Conservation (phyloP, 2,797 vertebrate species). For the Sebastiscus albofasciatus region DNA sequence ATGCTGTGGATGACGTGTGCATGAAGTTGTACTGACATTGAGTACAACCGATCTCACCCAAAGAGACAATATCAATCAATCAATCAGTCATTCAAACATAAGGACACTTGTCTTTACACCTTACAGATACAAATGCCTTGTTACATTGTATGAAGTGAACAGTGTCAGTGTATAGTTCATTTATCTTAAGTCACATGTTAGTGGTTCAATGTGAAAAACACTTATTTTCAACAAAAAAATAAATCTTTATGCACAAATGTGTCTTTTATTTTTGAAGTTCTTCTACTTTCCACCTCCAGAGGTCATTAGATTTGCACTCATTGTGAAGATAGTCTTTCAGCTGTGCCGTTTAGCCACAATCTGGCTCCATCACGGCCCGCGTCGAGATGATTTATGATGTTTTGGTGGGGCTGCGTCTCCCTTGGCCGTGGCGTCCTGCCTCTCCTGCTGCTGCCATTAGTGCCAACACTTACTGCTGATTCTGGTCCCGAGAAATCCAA, state of each 20-base stretch:
- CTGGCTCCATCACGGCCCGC: conserved; percentile 12
- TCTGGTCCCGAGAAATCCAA: conserved; percentile 42
- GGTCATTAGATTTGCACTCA: conserved; percentile 11
- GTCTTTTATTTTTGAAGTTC: not conserved
- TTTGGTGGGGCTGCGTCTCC: conserved; percentile 34
- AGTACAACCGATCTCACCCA: conserved; percentile 73
- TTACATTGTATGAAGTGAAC: conserved; percentile 61
- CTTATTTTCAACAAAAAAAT: conserved; percentile 80
- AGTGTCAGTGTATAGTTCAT: conserved; percentile 71
- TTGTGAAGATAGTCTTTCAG: not conserved
- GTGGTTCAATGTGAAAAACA: conserved; percentile 72
- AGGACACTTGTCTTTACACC: conserved; percentile 56
- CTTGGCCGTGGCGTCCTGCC: conserved; percentile 9
- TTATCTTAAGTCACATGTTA: conserved; percentile 70
- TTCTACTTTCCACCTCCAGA: conserved; percentile 1
- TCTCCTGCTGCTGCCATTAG: conserved; percentile 28
- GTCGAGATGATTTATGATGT: conserved; percentile 57
- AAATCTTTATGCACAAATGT: conserved; percentile 79
- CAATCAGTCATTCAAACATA: conserved; percentile 35
- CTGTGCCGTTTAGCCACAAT: conserved; percentile 18
- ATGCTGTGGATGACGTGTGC: conserved; percentile 65
- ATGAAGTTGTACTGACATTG: conserved; percentile 60
- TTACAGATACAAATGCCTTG: conserved; percentile 74
- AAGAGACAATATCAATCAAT: conserved; percentile 57
- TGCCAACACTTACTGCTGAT: conserved; percentile 48